A percentile compares a stretch with the other conserved stretches of the same genome.
Conservation (phyloP, 92 coral and sea anemone genomes). For the Epizoanthus stellaris region DNA sequence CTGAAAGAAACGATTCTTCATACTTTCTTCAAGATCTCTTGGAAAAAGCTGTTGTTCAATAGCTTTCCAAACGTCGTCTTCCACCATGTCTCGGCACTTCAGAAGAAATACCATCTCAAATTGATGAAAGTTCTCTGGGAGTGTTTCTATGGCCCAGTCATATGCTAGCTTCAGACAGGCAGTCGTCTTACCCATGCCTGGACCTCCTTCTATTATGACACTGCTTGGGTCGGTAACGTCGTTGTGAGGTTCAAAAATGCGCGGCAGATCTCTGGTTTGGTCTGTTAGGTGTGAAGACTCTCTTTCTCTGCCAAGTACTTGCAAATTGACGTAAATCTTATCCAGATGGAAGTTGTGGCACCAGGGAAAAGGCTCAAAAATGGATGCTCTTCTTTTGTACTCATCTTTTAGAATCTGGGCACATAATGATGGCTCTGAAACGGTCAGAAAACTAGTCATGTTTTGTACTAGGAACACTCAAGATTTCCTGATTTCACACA, state of each 20-base stretch:
- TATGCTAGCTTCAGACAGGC: background rate
- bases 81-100: background rate
- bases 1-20: too few species aligned
- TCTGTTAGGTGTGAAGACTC: background rate
- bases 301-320: background rate
- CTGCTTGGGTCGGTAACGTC: background rate
- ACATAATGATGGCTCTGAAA: background rate
- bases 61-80: background rate
- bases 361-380: background rate
- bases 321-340: background rate
- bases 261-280: background rate
- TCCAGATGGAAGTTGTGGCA: background rate
- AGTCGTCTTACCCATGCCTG: background rate
- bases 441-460: too few species aligned
- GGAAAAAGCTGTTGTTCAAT: too few species aligned
- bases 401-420: background rate
- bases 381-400: background rate
- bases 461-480: too few species aligned
- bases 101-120: slow-evolving; percentile 6
- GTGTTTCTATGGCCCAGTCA: background rate
- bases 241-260: background rate
- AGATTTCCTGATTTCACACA: too few species aligned
- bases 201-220: background rate
- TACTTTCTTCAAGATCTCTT: too few species aligned
- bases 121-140: background rate